Conservation (phyloP, 2,888 invertebrate genomes). For the Pyrocoelia pectoralis region DNA sequence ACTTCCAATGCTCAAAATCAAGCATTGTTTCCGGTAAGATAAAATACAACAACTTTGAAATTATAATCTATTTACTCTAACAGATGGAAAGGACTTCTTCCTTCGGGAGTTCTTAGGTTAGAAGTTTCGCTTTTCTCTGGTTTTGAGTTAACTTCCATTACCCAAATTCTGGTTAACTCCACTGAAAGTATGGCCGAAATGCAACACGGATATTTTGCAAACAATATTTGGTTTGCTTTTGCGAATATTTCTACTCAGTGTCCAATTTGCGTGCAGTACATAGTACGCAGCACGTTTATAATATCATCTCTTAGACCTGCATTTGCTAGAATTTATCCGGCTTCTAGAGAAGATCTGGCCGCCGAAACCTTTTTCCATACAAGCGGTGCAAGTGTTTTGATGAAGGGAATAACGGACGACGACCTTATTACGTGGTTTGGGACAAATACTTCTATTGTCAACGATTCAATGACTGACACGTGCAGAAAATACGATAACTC, state of each 20-base stretch:
- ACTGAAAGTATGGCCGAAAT: constrained; percentile 68
- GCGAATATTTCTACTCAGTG: constrained; percentile 69
- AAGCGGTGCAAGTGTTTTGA: constrained; percentile 65
- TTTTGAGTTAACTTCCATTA: constrained; percentile 64
- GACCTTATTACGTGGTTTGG: constrained; percentile 75
- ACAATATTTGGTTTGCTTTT: constrained; percentile 72
- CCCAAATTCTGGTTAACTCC: constrained; percentile 61
- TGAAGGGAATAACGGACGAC: constrained; percentile 70
- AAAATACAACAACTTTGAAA: no score
- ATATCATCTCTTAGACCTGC: constrained; percentile 70
- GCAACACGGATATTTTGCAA: constrained; percentile 68
- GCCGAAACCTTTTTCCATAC: constrained; percentile 73
- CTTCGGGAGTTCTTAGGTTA: constrained; percentile 68
- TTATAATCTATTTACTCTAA: no score
- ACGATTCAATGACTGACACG: constrained; percentile 13
- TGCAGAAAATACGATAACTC: neutral
- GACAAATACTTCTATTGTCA: constrained; percentile 63
- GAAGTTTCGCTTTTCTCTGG: constrained; percentile 72
- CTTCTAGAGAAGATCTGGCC: constrained; percentile 68
- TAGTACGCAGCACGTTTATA: constrained; percentile 67
- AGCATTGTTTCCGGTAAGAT: constrained; percentile 68
- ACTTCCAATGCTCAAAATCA: constrained; percentile 69
- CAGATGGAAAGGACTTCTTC: constrained; percentile 69
- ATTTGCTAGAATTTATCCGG: constrained; percentile 70
- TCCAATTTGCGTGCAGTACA: constrained; percentile 70